phyloP scores from a whole-genome alignment of 2,888 invertebrate species.

The Melanostoma mellinum region DNA sequence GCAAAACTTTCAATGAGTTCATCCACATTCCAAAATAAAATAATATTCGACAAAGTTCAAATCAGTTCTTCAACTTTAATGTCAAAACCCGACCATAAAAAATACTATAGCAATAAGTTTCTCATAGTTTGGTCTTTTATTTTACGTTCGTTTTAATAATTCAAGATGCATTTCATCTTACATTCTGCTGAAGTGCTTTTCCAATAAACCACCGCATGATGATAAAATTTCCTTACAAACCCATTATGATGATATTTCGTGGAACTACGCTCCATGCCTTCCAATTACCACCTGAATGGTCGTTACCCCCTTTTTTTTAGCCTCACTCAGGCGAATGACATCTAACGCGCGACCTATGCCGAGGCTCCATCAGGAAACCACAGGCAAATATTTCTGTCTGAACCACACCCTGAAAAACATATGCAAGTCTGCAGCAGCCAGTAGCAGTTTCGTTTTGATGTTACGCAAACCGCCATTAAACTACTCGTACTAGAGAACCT shows the following conservation, averaged over 20 bases:
- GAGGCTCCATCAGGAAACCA: conserved; percentile 32
- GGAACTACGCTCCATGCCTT: conserved; percentile 7
- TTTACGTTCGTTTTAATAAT: no score
- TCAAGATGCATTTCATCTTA: no score
- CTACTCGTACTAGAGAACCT: conserved; percentile 3
- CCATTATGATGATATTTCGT: conserved; percentile 14
- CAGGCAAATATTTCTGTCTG: conserved; percentile 59
- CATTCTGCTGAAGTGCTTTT: no score
- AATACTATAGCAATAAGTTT: no score
- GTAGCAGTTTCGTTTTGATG: conserved; percentile 24
- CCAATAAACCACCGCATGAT: no score
- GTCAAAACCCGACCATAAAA: no score
- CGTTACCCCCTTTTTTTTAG: conserved; percentile 8
- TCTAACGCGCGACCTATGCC: conserved; percentile 52
- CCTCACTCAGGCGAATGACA: conserved; percentile 66
- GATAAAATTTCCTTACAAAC: not conserved
- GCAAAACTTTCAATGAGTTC: no score
- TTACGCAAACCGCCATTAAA: conserved; percentile 38
- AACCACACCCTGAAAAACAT: conserved; percentile 68
- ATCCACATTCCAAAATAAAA: no score
- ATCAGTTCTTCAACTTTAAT: no score
- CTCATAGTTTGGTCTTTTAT: no score
- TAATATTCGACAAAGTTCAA: no score
- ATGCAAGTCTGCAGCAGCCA: conserved; percentile 53
- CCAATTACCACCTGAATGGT: conserved; percentile 21